Percentiles rank a stretch among this genome's conserved stretches.
These are phyloP conservation scores for Trinorchestia longiramus DNA, from an alignment of 1,140 invertebrate genomes.

Conservation along the genomic window DNA sequence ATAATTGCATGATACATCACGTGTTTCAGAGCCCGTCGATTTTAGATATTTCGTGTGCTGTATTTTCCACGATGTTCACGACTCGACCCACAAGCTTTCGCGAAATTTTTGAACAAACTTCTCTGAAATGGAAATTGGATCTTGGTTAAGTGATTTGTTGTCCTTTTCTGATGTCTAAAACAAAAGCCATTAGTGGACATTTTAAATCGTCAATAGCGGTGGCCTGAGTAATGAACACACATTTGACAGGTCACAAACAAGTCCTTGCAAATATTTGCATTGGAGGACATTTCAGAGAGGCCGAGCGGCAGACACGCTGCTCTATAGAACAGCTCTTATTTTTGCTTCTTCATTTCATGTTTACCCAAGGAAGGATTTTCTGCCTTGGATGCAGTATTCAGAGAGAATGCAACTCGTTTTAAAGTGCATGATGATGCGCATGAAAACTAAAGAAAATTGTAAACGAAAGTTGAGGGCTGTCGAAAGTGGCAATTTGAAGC, in stretches of 20 bases:
- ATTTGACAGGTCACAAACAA: background rate
- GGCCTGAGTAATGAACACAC: background rate
- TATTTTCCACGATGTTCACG: background rate
- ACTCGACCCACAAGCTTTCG: background rate
- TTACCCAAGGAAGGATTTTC: background rate
- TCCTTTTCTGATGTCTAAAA: background rate
- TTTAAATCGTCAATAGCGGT: background rate
- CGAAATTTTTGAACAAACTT: background rate
- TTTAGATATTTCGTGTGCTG: background rate
- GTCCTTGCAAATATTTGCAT: background rate
- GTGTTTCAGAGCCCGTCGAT: background rate
- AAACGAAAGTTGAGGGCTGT: constrained; percentile 23
- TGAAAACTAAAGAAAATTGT: background rate
- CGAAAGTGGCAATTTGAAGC: constrained; percentile 32
- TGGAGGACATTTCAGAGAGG: background rate
- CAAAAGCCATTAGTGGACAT: background rate
- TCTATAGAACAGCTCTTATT: background rate
- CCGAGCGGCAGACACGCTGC: background rate
- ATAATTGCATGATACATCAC: background rate
- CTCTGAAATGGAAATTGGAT: background rate
- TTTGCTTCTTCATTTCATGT: background rate
- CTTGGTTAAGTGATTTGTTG: background rate
- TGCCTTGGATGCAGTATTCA: constrained; percentile 14
- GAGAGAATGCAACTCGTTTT: background rate
- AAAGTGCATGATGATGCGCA: background rate